phyloP scores from a whole-genome alignment of 1,140 invertebrate species.

The Philotrypesis tridentata region DNA sequence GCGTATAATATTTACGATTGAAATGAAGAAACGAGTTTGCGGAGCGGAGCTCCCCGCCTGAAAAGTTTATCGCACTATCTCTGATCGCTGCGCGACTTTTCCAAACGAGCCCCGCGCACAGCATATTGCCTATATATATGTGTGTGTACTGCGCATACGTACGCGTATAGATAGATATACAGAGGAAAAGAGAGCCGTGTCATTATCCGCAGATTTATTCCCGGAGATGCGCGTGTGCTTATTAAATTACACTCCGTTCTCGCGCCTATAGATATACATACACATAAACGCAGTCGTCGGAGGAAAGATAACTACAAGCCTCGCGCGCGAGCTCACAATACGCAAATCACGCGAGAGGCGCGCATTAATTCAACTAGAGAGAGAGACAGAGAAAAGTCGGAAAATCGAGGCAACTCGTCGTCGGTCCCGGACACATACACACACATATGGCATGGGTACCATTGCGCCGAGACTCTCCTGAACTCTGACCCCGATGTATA shows the following conservation, averaged over 20 bases:
- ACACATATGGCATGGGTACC: neutral
- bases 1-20: neutral
- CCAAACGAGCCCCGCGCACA: too few species aligned
- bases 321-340: neutral
- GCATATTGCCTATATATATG: too few species aligned
- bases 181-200: too few species aligned
- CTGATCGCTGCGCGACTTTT: too few species aligned
- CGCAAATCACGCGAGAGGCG: neutral
- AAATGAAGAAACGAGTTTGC: neutral
- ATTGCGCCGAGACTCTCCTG: neutral
- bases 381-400: neutral
- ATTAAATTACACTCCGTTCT: neutral
- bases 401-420: neutral
- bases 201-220: neutral
- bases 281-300: too few species aligned
- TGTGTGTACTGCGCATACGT: too few species aligned
- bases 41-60: too few species aligned
- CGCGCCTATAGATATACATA: too few species aligned
- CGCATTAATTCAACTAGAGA: neutral
- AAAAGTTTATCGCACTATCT: neutral
- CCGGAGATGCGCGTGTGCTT: neutral
- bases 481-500: neutral
- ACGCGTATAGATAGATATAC: too few species aligned
- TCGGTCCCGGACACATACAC: neutral
- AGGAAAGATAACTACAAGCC: neutral